phyloP scores from a whole-genome alignment of 2,888 invertebrate genomes.

The Drosophila pullipes region DNA sequence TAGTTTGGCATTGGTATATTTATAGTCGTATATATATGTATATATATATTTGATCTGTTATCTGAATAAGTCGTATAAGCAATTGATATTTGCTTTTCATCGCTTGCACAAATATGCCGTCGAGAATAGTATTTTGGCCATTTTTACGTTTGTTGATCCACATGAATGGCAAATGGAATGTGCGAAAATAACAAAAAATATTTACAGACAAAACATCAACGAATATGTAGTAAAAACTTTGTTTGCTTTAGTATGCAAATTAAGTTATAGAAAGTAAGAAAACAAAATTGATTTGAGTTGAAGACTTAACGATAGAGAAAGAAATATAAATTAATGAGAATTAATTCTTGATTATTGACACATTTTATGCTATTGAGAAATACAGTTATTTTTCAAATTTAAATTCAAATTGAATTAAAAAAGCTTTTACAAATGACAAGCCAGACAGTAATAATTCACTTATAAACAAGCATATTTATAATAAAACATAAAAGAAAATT shows the following conservation, averaged over 20 bases:
- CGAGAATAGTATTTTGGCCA: conserved; percentile 28
- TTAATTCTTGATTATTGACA: neutral
- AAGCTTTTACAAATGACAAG: neutral
- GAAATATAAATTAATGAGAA: neutral
- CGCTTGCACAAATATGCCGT: conserved; percentile 67
- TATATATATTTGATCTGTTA: conserved; percentile 17
- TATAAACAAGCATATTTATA: neutral
- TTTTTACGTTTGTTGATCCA: conserved; percentile 29
- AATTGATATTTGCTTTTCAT: conserved; percentile 60
- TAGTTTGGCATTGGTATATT: conserved; percentile 34
- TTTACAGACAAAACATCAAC: conserved; percentile 22
- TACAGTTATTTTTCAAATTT: neutral
- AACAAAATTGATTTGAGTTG: neutral
- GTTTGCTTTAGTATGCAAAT: conserved; percentile 7
- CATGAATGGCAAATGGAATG: conserved; percentile 3
- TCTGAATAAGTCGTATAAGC: conserved; percentile 42
- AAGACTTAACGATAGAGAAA: neutral
- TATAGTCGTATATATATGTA: conserved; percentile 14
- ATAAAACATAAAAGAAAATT: neutral
- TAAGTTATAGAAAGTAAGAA: neutral
- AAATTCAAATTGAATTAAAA: neutral
- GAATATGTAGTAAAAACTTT: neutral
- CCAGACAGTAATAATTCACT: neutral
- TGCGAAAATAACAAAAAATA: conserved; percentile 28
- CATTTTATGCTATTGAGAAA: neutral